phyloP scores from a whole-genome alignment of 2,797 vertebrate species.

The Glossophaga mutica region DNA sequence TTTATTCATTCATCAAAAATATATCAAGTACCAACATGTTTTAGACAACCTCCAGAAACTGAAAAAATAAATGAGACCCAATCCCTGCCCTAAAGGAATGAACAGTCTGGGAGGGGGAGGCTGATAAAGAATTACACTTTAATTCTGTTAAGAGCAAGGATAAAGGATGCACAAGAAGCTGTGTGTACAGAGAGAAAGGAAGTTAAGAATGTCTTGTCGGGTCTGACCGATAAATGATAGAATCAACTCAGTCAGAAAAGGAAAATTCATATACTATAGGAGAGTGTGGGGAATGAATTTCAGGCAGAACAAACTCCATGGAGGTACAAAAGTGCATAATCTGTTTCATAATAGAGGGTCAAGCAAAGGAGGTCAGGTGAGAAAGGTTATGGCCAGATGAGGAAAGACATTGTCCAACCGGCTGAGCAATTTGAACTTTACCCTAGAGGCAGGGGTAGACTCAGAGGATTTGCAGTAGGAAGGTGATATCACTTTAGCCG shows the following conservation, averaged over 20 bases:
- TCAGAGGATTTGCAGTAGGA: not conserved
- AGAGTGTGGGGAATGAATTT: not conserved
- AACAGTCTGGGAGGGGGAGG: not conserved
- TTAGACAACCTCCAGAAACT: not conserved
- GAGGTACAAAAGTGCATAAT: not conserved
- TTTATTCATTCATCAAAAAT: conserved; percentile 8
- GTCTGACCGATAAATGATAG: not conserved
- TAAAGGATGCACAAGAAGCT: not conserved
- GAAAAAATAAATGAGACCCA: not conserved
- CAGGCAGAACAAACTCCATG: not conserved
- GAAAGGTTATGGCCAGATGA: not conserved
- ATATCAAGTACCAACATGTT: not conserved
- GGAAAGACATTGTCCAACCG: not conserved
- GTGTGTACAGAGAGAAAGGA: not conserved
- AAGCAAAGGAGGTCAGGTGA: not conserved
- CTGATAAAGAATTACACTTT: not conserved
- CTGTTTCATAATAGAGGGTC: conserved; percentile 7
- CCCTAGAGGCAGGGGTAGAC: not conserved
- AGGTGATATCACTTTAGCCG: not conserved
- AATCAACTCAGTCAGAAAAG: not conserved
- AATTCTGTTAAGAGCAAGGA: conserved; percentile 7
- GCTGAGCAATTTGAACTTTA: not conserved
- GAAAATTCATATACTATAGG: not conserved
- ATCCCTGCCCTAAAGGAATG: not conserved
- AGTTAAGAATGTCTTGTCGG: not conserved